phyloP scores from a whole-genome alignment of 2,113 vertebrate species.

The Eulemur macaco region DNA sequence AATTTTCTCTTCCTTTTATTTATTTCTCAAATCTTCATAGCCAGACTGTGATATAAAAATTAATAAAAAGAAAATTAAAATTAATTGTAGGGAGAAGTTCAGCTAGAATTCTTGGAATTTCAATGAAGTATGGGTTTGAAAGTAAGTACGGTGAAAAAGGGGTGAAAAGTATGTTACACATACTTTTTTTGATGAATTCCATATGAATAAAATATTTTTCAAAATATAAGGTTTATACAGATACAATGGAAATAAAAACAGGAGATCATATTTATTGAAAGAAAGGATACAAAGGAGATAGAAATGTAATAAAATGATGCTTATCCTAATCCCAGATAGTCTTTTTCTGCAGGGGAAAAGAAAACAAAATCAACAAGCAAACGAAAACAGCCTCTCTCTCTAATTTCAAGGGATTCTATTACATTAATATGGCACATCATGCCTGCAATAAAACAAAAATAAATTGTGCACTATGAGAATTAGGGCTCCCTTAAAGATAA shows the following conservation, averaged over 20 bases:
- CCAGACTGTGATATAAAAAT: background rate
- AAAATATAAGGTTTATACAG: background rate
- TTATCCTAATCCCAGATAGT: background rate
- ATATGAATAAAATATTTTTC: background rate
- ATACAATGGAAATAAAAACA: background rate
- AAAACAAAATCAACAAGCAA: background rate
- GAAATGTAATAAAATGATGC: background rate
- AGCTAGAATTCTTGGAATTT: background rate
- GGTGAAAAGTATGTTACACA: background rate
- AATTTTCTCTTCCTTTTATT: background rate
- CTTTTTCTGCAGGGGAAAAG: background rate
- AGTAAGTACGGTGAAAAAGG: background rate
- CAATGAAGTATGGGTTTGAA: background rate
- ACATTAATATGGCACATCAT: background rate
- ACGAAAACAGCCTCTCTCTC: background rate
- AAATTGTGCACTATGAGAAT: background rate
- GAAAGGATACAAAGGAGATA: background rate
- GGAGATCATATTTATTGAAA: background rate
- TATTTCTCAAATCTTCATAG: background rate
- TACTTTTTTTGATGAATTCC: background rate
- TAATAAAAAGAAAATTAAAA: conserved; percentile 24
- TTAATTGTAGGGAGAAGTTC: background rate
- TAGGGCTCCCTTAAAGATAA: background rate
- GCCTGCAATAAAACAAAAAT: background rate
- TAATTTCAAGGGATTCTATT: background rate